Base-by-base conservation (phyloP, 2,797 vertebrate genomes). In the Lutjanus argentimaculatus region DNA sequence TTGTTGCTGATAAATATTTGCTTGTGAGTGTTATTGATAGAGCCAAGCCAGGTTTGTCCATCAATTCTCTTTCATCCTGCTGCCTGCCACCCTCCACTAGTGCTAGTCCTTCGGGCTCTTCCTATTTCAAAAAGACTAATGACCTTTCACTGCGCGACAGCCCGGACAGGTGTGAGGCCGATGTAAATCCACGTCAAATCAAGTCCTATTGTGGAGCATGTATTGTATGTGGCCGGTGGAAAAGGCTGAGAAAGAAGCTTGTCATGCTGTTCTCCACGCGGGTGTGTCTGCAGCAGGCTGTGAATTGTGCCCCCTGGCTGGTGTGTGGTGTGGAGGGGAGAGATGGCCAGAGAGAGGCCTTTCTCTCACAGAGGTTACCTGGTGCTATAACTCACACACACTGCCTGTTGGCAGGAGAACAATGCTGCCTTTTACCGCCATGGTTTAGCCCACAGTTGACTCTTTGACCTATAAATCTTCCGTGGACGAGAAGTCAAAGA, bases 61-160 rank as follows among this genome's bases (percentile, higher is more conserved):
- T 91, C 77, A 80, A 67, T 82, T 79, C 45, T 77, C 82, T 74
- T 82, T 77, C 73, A 49, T 78, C 71, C 43, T 45, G 51, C 82
- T 79, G 75, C 77, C 82, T 79, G 75, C 77, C 83, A 72, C 78
- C 69, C 51, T 75, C 75, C 21, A 59, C 72, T 14, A 25, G 30
- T 19, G 75, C 68, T 66, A 43, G 59, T 83, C 88, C 79, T 88
- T 73, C 42, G 7, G 77, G 87, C 74, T 86, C 78, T 79, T 89
- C 85, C 71, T 87, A 78, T 91, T 93, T 92, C 85, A 86, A 79
- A 89, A 85, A 89, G 90, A 92, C 89, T 87, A 87, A 93, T 92
- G 92, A 91, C 86, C 91, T 94, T 93, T 92, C 85, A 85, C 77
- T 69, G 74, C 11, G 57, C 22, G 82, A 87, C 89, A 93, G 87